phyloP scores from a whole-genome alignment of 35 echinoderm and acorn worm species.

The Chiridota heheva region DNA sequence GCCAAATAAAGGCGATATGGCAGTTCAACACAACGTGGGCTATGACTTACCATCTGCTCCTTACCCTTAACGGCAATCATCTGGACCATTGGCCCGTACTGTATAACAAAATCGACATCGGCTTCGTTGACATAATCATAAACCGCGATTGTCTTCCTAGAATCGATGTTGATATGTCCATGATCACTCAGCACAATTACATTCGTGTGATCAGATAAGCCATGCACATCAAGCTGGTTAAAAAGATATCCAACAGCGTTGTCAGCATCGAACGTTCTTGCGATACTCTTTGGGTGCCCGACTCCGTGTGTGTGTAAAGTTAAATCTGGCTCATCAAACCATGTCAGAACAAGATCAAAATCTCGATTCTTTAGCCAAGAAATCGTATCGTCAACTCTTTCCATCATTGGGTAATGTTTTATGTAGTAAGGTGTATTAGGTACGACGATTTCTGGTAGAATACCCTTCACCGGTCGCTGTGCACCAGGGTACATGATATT shows the following conservation, averaged over 20 bases:
- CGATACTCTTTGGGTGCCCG: neutral
- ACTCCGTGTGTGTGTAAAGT: conserved; percentile 7
- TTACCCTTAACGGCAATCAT: neutral
- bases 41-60: too few relatives aligned
- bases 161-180: neutral
- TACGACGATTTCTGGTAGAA: conserved; percentile 25
- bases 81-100: neutral
- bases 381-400: conserved; percentile 20
- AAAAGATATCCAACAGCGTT: conserved; percentile 37
- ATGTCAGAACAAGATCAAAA: conserved; percentile 29
- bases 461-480: conserved; percentile 59
- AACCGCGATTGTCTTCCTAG: neutral
- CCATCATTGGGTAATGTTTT: neutral
- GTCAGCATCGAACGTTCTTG: conserved; percentile 13
- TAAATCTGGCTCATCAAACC: conserved; percentile 24
- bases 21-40: too few relatives aligned
- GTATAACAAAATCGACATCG: neutral
- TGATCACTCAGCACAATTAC: neutral
- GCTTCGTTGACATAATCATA: neutral
- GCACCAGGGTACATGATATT: conserved; percentile 79
- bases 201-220: neutral
- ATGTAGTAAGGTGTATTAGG: neutral
- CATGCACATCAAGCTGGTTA: conserved; percentile 1
- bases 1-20: too few relatives aligned
- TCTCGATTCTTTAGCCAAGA: conserved; percentile 15